phyloP scores from a whole-genome alignment of 2,888 invertebrate genomes.

The Drosophila setosimentum region DNA sequence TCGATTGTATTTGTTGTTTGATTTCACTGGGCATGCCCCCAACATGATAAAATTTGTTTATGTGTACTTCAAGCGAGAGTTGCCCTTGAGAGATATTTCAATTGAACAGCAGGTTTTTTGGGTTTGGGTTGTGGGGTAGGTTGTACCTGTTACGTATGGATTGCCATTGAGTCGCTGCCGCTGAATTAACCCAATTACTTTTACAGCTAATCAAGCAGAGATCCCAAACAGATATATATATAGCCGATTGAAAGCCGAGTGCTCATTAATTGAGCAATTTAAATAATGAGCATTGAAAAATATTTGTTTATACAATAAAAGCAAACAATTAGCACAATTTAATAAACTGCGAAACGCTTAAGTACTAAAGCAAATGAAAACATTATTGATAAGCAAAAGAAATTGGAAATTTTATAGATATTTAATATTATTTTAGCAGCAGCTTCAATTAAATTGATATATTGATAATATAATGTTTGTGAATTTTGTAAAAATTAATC shows the following conservation, averaged over 20 bases:
- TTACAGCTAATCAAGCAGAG: constrained; percentile 19
- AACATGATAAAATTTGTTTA: constrained; percentile 57
- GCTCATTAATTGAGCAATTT: constrained; percentile 35
- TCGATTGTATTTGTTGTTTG: constrained; percentile 39
- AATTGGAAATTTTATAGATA: not conserved
- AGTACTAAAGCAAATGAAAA: not conserved
- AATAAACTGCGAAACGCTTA: not conserved
- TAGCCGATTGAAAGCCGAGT: constrained; percentile 1
- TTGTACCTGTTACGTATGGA: constrained; percentile 29
- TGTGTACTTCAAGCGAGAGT: constrained; percentile 48
- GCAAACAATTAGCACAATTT: not conserved
- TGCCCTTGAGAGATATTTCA: constrained; percentile 48
- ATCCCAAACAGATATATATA: not conserved
- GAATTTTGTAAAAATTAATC: not conserved
- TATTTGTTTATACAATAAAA: not conserved
- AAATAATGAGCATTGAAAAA: not conserved
- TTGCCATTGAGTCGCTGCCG: constrained; percentile 18
- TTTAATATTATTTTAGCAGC: not conserved
- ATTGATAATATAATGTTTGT: not conserved
- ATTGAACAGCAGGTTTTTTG: constrained; percentile 1
- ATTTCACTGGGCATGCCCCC: constrained; percentile 35
- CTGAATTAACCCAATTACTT: constrained; percentile 36
- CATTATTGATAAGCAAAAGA: not conserved
- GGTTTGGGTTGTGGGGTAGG: not conserved
- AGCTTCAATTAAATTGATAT: not conserved